Evolutionary conservation across 2,797 vertebrate genomes (phyloP), one percentile per base, ranked within the genome.

Genomic region (Simalia tracyae): DNA sequence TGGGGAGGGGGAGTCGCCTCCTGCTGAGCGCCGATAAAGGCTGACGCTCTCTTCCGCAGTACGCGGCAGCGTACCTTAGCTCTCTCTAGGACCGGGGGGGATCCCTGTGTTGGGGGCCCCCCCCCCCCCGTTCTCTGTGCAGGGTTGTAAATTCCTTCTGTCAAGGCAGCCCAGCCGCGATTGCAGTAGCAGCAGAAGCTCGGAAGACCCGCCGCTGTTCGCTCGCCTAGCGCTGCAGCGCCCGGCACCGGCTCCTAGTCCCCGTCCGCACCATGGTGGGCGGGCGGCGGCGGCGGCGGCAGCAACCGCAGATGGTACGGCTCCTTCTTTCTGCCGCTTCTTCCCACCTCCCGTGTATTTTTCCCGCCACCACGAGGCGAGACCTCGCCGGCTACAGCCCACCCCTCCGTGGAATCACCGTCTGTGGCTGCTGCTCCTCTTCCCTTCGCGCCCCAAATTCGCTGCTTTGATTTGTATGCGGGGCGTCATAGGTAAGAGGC

Each of bases 61-160:
- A 17, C 8, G 24, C 28, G 14, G 3, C 2, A n/a, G 28, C 57
- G 19, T 24, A 0, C 1, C 1, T 0, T 1, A 17, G 42, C 54
- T 42, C 66, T 15, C 92, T 92, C 64, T 92, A 92, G 92, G 92
- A 92, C 92, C 92, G 31, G 59, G 84, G 9, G 57, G 66, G 87
- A 92, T 22, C 86, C 36, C 26, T 22, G 31, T n/a, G 76, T 46
- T 81, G 19, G 76, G 46, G 76, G 24, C 22, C 31, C 31, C 31
- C 31, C 31, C 42, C 42, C 50, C 72, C 42, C 76, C 76, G 15
- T 57, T 42, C 36, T 61, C 88, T 14, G 84, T 61, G 91, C 91
- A 63, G 91, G 64, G 91, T 85, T 92, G 88, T 89, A 86, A 92
- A 89, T 86, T 36, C 84, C 84, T 36, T 56, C 84, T 54, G 91